Evolutionary conservation across 1,140 invertebrate species (phyloP), one percentile per base, ranked within the genome.

Genomic region (Drosophila nannoptera): DNA sequence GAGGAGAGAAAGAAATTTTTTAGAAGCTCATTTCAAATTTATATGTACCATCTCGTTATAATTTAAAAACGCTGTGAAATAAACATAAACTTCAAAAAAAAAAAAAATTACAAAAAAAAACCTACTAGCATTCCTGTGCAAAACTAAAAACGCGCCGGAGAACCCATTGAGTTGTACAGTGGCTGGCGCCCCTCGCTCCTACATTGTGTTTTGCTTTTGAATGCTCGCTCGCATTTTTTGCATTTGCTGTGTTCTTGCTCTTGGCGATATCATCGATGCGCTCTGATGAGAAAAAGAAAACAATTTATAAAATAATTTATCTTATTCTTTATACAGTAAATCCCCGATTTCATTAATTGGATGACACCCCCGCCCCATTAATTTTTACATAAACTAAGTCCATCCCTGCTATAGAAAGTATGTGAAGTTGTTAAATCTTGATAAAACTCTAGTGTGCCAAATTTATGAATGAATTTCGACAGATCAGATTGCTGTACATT

Each of bases 281-380:
- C 67, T 53, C 62, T 61, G 55, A 60, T 67, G 16, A 7, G 14
- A 9, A 45, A 42, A 6, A 42, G 42, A 61, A 66, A 52, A 49
- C 31, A 4, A 1, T 52, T 72, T 60, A 50, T 54, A 64, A 61
- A 74, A 77, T 72, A 63, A 81, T 69, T 48, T 81, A 69, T 86
- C 75, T 50, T 86, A 16, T 75, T 80, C 77, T 67, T 80, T 77
- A 86, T 72, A 86, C 81, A 86, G 81, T 86, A 76, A 86, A 86
- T 67, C 81, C 81, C 81, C 80, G 81, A 86, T 86, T 86, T 86
- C 77, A 81, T 86, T 86, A 86, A 86, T 78, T 86, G 81, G 81
- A 86, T 77, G 70, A 61, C 74, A 69, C 81, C 77, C 81, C 77
- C 22, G 22, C 68, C 60, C 68, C 60, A 86, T 75, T 86, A 77